A percentile compares a stretch with the other conserved stretches of the same genome.
Evolutionary conservation across 2,797 vertebrate species (phyloP).

Genomic region (Enteromius thamalakanensis): DNA sequence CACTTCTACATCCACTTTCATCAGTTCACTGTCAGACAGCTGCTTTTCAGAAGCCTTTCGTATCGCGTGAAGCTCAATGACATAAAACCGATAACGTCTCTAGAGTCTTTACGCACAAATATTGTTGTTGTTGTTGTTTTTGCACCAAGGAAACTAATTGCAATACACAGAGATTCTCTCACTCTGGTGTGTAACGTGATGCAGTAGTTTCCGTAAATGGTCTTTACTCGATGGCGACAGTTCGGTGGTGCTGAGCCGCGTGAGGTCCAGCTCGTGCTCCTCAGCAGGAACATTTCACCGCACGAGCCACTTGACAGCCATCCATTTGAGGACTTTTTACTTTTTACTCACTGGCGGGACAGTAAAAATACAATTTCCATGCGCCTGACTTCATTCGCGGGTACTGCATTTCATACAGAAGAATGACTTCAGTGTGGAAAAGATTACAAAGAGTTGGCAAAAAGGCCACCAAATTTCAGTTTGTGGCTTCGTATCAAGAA

Average conservation of each 20-base stretch:
- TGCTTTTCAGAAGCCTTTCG: not conserved
- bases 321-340: conserved; percentile 4
- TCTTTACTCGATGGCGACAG: conserved; percentile 55
- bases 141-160: conserved; percentile 25
- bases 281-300: conserved; percentile 19
- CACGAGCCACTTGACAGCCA: conserved; percentile 13
- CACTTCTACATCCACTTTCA: conserved; percentile 18
- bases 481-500: conserved; percentile 90
- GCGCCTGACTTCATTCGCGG: conserved; percentile 38
- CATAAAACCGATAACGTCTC: not conserved
- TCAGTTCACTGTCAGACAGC: conserved; percentile 17
- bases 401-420: conserved; percentile 33
- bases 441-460: conserved; percentile 90
- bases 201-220: conserved; percentile 59
- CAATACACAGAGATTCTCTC: conserved; percentile 41
- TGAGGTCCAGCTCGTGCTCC: conserved; percentile 13
- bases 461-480: conserved; percentile 90
- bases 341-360: conserved; percentile 32
- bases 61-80: not conserved
- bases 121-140: not conserved
- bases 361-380: conserved; percentile 24
- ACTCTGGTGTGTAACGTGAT: conserved; percentile 60
- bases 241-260: conserved; percentile 28
- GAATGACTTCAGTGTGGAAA: conserved; percentile 93
- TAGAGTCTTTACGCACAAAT: not conserved